phyloP scores from a whole-genome alignment of 1,140 invertebrate species.

The Ceratina calcarata region DNA sequence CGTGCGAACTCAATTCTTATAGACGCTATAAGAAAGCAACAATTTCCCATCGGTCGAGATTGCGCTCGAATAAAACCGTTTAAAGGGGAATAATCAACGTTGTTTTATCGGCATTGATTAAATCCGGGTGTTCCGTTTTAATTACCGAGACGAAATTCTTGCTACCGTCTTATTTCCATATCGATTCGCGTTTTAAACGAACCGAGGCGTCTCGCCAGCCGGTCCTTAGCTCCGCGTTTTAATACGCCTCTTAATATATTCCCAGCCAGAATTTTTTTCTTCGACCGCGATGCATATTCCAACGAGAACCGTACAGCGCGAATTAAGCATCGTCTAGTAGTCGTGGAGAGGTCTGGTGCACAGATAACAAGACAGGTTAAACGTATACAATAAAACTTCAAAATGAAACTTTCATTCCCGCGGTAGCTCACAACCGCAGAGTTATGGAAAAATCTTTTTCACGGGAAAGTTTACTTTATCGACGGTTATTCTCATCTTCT shows the following conservation, averaged over 20 bases:
- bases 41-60: neutral
- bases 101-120: constrained; percentile 8
- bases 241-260: constrained; percentile 43
- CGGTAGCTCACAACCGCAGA: neutral
- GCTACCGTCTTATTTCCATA: constrained; percentile 16
- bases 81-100: constrained; percentile 27
- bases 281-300: constrained; percentile 36
- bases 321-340: constrained; percentile 23
- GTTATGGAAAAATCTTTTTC: constrained; percentile 67
- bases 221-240: constrained; percentile 14
- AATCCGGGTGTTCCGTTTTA: constrained; percentile 34
- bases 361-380: neutral
- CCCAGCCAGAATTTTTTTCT: constrained; percentile 12
- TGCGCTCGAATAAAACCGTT: too few species aligned
- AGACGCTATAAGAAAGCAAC: neutral
- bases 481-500: constrained; percentile 25
- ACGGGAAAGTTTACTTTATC: constrained; percentile 67
- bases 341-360: neutral
- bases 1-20: constrained; percentile 18
- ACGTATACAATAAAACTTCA: neutral
- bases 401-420: constrained; percentile 12
- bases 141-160: constrained; percentile 19
- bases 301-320: constrained; percentile 12
- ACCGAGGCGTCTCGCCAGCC: neutral
- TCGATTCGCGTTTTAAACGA: constrained; percentile 29